phyloP scores from a whole-genome alignment of 2,888 invertebrate genomes.

The Oxytorus armatus region DNA sequence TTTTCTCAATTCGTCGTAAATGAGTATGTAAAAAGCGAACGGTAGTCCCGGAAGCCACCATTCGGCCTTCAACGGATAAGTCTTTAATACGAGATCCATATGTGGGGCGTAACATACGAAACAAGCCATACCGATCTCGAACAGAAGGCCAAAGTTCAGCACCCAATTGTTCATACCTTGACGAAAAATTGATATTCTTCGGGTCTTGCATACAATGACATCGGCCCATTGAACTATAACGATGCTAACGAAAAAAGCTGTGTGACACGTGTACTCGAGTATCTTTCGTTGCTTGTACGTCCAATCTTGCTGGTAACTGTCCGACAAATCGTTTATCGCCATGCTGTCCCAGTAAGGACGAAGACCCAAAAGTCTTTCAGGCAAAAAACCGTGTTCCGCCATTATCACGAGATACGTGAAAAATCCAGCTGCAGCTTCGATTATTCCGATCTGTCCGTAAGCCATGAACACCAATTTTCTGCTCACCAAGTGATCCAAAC shows the following conservation, averaged over 20 bases:
- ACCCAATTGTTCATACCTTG: slow-evolving; percentile 91
- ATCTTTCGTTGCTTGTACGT: slow-evolving; percentile 88
- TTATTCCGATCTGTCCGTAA: slow-evolving; percentile 94
- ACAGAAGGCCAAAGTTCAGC: slow-evolving; percentile 87
- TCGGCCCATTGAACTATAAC: slow-evolving; percentile 92
- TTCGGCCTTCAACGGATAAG: slow-evolving; percentile 88
- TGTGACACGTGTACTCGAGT: slow-evolving; percentile 90
- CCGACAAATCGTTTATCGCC: slow-evolving; percentile 87
- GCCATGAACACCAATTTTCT: slow-evolving; percentile 90
- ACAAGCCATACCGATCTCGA: slow-evolving; percentile 85
- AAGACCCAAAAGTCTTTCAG: slow-evolving; percentile 88
- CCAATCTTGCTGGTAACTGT: slow-evolving; percentile 92
- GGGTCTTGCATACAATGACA: slow-evolving; percentile 91
- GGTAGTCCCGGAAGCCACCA: slow-evolving; percentile 91
- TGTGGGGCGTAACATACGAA: slow-evolving; percentile 85
- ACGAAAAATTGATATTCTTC: slow-evolving; percentile 89
- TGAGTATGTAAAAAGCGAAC: slow-evolving; percentile 90
- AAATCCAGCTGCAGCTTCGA: slow-evolving; percentile 93
- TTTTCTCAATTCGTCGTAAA: slow-evolving; percentile 91
- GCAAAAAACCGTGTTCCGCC: slow-evolving; percentile 92
- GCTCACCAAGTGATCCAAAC: slow-evolving; percentile 86
- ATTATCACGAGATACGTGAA: slow-evolving; percentile 92
- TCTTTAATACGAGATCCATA: slow-evolving; percentile 86
- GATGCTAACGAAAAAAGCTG: slow-evolving; percentile 92
- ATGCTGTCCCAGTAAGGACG: slow-evolving; percentile 90